Conservation (phyloP, 2,113 vertebrate species). For the Oncorhynchus kisutch region DNA sequence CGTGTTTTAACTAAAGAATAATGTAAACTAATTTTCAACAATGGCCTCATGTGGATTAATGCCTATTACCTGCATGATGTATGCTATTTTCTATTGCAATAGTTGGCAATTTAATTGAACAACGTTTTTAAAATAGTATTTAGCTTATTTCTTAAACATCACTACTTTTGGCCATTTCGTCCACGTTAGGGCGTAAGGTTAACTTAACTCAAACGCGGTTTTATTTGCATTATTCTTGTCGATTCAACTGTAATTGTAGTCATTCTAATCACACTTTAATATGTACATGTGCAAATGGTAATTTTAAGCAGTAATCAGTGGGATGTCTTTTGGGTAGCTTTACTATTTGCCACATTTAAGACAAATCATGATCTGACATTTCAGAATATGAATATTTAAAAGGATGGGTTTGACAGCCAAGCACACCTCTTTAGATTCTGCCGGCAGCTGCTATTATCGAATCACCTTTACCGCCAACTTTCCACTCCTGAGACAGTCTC, state of each 20-base stretch:
- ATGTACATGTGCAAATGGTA: constrained; percentile 22
- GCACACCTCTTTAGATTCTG: constrained; percentile 24
- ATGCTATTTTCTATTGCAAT: not conserved
- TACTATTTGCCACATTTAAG: constrained; percentile 62
- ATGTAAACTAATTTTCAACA: not conserved
- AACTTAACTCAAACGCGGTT: not conserved
- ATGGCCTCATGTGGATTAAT: not conserved
- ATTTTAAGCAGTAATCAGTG: constrained; percentile 45
- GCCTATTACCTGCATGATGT: not conserved
- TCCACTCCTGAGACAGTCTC: constrained; percentile 36
- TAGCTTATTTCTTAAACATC: no score
- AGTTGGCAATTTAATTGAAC: not conserved
- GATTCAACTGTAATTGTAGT: not conserved
- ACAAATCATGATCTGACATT: constrained; percentile 55
- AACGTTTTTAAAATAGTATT: no score
- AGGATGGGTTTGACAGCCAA: constrained; percentile 51
- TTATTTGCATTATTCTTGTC: not conserved
- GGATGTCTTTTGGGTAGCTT: constrained; percentile 58
- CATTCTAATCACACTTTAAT: not conserved
- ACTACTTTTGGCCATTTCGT: no score
- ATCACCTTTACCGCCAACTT: constrained; percentile 49
- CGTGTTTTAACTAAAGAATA: not conserved
- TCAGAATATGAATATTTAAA: constrained; percentile 74
- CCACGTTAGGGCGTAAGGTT: not conserved
- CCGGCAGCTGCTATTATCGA: constrained; percentile 45